phyloP scores from a whole-genome alignment of 2,113 vertebrate species.

The Bombycilla garrulus region DNA sequence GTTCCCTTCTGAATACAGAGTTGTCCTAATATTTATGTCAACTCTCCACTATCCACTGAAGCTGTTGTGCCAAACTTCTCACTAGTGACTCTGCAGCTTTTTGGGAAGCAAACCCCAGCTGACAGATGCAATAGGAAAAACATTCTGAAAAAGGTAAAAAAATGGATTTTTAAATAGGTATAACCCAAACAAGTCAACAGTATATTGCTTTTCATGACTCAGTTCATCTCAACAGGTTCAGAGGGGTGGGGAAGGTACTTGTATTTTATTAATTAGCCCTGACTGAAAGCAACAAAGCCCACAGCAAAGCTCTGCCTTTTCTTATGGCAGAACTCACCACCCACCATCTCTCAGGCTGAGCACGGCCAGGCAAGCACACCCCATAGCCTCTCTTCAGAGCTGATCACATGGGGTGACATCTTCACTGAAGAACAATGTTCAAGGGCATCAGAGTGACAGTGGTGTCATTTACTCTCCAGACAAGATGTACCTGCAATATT shows the following conservation, averaged over 20 bases:
- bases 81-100: neutral
- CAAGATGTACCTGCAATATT: neutral
- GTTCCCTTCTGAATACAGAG: neutral
- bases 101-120: neutral
- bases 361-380: neutral
- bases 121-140: neutral
- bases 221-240: neutral
- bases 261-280: neutral
- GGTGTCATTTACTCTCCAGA: neutral
- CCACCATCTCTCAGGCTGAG: neutral
- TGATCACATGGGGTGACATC: rapidly evolving
- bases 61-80: neutral
- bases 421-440: neutral
- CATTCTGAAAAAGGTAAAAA: neutral
- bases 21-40: neutral
- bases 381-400: neutral
- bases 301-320: neutral
- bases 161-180: neutral
- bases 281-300: neutral
- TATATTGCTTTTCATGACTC: neutral
- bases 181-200: neutral
- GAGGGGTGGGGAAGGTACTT: neutral
- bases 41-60: neutral
- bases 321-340: neutral
- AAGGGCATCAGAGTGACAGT: neutral